Evolutionary conservation across 2,888 invertebrate genomes (phyloP), one percentile per base, ranked within the genome.

Genomic region (Gandaritis pyraliata): DNA sequence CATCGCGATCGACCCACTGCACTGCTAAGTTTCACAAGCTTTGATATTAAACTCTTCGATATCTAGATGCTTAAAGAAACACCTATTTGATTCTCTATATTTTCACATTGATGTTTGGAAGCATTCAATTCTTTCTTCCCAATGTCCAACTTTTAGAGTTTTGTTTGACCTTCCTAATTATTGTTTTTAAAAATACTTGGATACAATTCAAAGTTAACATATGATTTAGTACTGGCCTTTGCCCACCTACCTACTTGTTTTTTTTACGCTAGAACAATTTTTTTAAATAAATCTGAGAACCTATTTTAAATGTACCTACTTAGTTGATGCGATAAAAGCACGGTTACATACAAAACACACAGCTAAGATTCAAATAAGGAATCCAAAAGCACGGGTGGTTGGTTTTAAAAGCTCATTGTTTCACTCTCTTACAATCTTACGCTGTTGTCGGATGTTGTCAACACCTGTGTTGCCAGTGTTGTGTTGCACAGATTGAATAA

Each of bases 391-490:
- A 16, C 16, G 43, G 43, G 15, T 16, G 16, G 10, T 43, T 16
- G 16, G 16, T 43, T 16, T n/a, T n/a, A n/a, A 43, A 16, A 43
- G 16, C 43, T 16, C 43, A 43, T 43, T 43, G 43, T 43, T 41
- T 41, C 18, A 46, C 23, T 47, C 16, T 18, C 38, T 50, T 38
- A 18, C n/a, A 18, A n/a, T 38, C 38, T 33, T 46, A 23, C 33
- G 36, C 12, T 33, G 43, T 45, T 43, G 33, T 68, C 47, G 46
- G 58, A 55, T 68, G 61, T 66, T 64, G 60, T 73, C 65, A 71
- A 72, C 70, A 78, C 79, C 79, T 79, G 80, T 73, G 64, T 55
- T 74, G 68, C 70, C 66, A 69, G 71, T 47, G 72, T 68, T 47
- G 48, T 48, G 64, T 71, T 58, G 33, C 38, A 53, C 48, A 60